Conservation (phyloP, 1,140 invertebrate genomes). For the Diabrotica virgifera region DNA sequence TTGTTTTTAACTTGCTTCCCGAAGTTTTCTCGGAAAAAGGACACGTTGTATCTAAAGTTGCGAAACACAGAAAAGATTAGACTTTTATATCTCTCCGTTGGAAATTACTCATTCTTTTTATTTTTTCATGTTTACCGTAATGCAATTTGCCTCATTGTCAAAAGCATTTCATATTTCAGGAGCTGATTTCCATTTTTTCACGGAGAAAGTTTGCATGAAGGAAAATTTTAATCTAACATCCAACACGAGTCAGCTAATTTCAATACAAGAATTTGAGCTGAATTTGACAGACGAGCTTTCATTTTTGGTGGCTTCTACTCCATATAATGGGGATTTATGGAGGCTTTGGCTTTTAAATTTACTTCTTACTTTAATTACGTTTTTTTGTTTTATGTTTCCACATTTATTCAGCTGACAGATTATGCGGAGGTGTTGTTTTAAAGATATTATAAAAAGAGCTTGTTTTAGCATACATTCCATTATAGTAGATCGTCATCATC, state of each 20-base stretch:
- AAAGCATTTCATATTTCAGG: constrained; percentile 2
- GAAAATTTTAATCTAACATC: neutral
- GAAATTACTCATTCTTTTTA: constrained; percentile 3
- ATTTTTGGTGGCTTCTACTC: neutral
- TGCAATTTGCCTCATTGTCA: constrained; percentile 2
- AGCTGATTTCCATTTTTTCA: neutral
- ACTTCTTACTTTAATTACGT: too few relatives aligned
- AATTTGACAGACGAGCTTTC: neutral
- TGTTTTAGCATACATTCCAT: too few relatives aligned
- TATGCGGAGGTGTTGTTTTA: too few relatives aligned
- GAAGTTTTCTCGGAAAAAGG: neutral
- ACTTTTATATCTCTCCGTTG: neutral
- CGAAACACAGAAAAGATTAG: neutral
- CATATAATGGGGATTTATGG: too few relatives aligned
- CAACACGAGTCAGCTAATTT: constrained; percentile 2
- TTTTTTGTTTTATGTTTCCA: too few relatives aligned
- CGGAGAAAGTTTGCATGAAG: neutral
- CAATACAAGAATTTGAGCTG: constrained; percentile 2
- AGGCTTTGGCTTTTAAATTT: too few relatives aligned
- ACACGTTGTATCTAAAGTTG: neutral
- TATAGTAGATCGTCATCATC: too few relatives aligned
- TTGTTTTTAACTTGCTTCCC: neutral
- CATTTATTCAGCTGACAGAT: too few relatives aligned
- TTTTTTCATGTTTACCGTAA: constrained; percentile 3
- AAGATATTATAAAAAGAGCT: too few relatives aligned